A percentile compares a stretch with the other conserved stretches of the same genome.
These are phyloP conservation scores for Grammomys surdaster DNA, from an alignment of 2,113 vertebrate genomes.

Conservation along the genomic window DNA sequence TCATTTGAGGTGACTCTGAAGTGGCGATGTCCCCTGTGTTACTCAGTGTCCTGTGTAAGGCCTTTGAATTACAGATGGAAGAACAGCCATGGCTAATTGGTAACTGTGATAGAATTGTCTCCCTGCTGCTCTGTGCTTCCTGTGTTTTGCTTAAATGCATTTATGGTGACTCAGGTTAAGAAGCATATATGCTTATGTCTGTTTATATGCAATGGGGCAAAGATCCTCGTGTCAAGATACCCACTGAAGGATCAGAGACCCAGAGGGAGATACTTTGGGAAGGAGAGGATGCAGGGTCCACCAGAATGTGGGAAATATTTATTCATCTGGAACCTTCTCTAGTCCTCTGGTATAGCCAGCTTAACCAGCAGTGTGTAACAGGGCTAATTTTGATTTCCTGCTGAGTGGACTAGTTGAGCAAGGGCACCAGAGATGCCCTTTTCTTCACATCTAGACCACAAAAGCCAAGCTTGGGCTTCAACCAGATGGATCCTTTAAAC, in stretches of 20 bases:
- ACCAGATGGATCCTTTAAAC: neutral
- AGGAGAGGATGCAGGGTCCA: rapidly evolving
- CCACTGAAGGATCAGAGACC: neutral
- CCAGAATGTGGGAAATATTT: rapidly evolving
- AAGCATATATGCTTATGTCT: too few species aligned
- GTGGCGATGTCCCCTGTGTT: rapidly evolving
- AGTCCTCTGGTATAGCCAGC: neutral
- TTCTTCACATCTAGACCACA: too few species aligned
- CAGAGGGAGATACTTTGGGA: rapidly evolving
- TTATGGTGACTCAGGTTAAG: neutral
- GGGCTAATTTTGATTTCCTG: neutral
- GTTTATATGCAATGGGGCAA: neutral
- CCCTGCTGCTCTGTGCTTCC: neutral
- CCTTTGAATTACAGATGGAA: neutral
- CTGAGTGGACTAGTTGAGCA: neutral
- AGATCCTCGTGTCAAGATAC: too few species aligned
- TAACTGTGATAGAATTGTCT: neutral
- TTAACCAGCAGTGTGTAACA: rapidly evolving
- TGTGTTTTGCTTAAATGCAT: neutral
- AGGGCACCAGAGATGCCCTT: neutral
- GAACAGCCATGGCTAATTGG: neutral
- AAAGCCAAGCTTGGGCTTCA: neutral
- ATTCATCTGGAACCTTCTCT: rapidly evolving
- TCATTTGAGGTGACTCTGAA: too few species aligned
- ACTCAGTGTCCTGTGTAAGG: neutral